Conservation (phyloP, 2,113 vertebrate genomes). For the Mesitornis unicolor region DNA sequence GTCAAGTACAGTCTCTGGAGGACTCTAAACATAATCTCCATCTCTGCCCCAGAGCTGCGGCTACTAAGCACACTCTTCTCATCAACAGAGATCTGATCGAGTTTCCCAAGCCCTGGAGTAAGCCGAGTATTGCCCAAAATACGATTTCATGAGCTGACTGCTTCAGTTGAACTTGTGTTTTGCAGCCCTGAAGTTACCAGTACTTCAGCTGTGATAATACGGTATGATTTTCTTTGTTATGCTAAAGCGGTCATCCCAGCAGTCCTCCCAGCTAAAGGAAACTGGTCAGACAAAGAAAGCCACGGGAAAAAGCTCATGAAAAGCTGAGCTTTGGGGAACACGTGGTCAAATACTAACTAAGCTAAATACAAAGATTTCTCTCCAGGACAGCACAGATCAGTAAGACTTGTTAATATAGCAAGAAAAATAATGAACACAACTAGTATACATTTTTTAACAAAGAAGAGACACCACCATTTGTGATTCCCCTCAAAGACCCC, state of each 20-base stretch:
- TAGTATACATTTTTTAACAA: not conserved
- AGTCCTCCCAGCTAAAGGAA: not conserved
- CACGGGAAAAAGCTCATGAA: not conserved
- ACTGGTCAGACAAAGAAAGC: not conserved
- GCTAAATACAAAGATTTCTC: not conserved
- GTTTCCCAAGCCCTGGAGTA: not conserved
- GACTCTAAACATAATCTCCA: not conserved
- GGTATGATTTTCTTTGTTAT: slow-evolving; percentile 1
- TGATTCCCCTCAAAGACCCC: not conserved
- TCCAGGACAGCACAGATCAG: not conserved
- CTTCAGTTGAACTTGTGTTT: not conserved
- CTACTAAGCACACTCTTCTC: not conserved
- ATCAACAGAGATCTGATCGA: not conserved
- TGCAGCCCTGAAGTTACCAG: not conserved
- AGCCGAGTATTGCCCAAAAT: not conserved
- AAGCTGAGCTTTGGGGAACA: not conserved
- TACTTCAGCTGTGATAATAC: not conserved
- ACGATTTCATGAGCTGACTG: not conserved
- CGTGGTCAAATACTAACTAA: not conserved
- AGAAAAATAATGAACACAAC: not conserved
- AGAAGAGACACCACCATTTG: fast-evolving
- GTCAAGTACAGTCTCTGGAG: not conserved
- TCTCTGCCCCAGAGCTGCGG: not conserved
- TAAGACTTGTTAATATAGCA: not conserved
- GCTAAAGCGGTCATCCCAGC: not conserved